Conservation (phyloP, 1,140 invertebrate genomes). For the Babylonia areolata region DNA sequence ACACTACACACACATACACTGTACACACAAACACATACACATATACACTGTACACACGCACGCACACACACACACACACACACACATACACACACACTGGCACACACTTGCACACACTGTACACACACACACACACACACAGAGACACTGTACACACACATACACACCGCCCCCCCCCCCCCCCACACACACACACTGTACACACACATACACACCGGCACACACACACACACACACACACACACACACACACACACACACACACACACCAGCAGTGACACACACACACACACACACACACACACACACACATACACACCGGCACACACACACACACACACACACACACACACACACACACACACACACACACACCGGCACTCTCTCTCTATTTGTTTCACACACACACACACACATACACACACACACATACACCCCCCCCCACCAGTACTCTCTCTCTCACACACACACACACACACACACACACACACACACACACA, state of each 20-base stretch:
- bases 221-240: background rate
- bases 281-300: constrained; percentile 16
- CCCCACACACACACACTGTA: background rate
- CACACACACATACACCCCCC: too few relatives aligned
- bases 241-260: background rate
- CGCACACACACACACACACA: constrained; percentile 1
- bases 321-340: background rate
- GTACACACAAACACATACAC: background rate
- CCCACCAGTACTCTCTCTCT: too few relatives aligned
- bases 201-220: background rate
- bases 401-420: too few relatives aligned
- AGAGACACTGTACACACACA: background rate
- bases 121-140: background rate
- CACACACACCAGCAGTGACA: background rate
- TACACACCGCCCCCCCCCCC: background rate
- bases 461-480: background rate
- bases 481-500: background rate
- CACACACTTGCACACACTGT: background rate
- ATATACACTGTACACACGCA: background rate
- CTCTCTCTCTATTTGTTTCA: too few relatives aligned
- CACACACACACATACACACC: background rate
- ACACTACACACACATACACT: background rate
- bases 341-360: too few relatives aligned
- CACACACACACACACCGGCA: too few relatives aligned
- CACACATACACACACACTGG: background rate